phyloP scores from a whole-genome alignment of 2,888 invertebrate genomes.

The Minunthozetes semirufus region DNA sequence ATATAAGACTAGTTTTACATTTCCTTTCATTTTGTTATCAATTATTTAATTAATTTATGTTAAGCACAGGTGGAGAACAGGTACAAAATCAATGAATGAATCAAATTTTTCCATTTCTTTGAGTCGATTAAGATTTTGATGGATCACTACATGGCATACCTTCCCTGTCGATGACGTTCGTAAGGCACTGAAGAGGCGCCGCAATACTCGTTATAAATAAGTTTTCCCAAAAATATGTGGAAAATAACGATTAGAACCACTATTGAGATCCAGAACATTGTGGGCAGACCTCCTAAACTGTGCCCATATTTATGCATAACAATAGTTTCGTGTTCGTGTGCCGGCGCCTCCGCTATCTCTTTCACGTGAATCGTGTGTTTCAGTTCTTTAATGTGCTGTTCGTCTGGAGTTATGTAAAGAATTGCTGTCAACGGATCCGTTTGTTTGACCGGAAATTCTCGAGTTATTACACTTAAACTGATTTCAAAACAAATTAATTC shows the following conservation, averaged over 20 bases:
- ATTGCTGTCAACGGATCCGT: slow-evolving; percentile 85
- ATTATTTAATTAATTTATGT: too few relatives aligned
- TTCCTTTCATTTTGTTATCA: not conserved
- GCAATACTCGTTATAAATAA: slow-evolving; percentile 80
- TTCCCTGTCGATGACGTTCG: slow-evolving; percentile 19
- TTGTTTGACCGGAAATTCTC: slow-evolving; percentile 76
- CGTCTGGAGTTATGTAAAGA: slow-evolving; percentile 80
- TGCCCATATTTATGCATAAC: slow-evolving; percentile 73
- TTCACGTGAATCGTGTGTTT: slow-evolving; percentile 82
- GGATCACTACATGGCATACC: slow-evolving; percentile 34
- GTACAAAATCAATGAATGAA: not conserved
- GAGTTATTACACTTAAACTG: slow-evolving; percentile 56
- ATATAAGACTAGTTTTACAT: not conserved
- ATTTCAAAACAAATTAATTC: not conserved
- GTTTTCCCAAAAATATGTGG: slow-evolving; percentile 83
- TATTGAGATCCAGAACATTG: slow-evolving; percentile 84
- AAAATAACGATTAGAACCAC: slow-evolving; percentile 79
- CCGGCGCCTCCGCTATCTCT: slow-evolving; percentile 61
- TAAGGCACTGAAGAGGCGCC: slow-evolving; percentile 36
- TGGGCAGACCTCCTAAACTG: slow-evolving; percentile 78
- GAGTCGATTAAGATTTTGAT: not conserved
- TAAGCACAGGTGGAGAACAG: not conserved
- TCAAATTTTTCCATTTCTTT: too few relatives aligned
- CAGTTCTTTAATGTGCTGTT: slow-evolving; percentile 79
- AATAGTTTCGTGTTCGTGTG: slow-evolving; percentile 35